Percentiles rank a stretch among this genome's conserved stretches.
Conservation (phyloP, 2,797 vertebrate species). For the Arremon aurantiirostris region DNA sequence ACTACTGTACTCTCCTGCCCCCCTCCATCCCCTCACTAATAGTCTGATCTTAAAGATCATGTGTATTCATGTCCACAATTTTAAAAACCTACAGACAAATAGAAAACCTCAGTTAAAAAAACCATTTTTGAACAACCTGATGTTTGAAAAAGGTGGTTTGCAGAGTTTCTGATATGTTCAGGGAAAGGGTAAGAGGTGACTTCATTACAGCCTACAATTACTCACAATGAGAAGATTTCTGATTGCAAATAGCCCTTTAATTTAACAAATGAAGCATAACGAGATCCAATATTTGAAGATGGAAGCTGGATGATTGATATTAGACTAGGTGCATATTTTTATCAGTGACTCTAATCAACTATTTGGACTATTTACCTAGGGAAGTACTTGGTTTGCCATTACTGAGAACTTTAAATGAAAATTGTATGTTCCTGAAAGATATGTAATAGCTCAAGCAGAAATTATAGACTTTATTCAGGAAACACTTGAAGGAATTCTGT, state of each 20-base stretch:
- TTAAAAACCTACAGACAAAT: neutral
- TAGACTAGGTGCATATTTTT: constrained; percentile 45
- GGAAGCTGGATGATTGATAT: constrained; percentile 37
- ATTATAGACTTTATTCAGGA: neutral
- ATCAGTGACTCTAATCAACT: constrained; percentile 45
- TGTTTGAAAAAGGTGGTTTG: neutral
- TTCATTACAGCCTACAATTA: constrained; percentile 44
- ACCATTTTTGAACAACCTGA: neutral
- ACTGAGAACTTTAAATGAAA: constrained; percentile 36
- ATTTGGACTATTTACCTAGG: constrained; percentile 21
- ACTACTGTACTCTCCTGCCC: neutral
- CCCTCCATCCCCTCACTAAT: accelerated
- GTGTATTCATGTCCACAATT: neutral
- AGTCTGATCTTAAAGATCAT: neutral
- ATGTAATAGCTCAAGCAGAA: constrained; percentile 1
- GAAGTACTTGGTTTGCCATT: constrained; percentile 1
- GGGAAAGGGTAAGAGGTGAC: neutral
- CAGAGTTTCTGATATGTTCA: neutral
- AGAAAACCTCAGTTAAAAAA: neutral
- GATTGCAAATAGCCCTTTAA: constrained; percentile 59
- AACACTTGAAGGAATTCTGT: constrained; percentile 13
- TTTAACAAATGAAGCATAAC: constrained; percentile 56
- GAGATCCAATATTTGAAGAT: constrained; percentile 36
- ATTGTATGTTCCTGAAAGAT: neutral
- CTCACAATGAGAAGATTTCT: constrained; percentile 38